A percentile compares a stretch with the other conserved stretches of the same genome.
These are phyloP conservation scores for Brachypalpus laphriformis DNA, from an alignment of 2,888 invertebrate species.

Conservation along the genomic window DNA sequence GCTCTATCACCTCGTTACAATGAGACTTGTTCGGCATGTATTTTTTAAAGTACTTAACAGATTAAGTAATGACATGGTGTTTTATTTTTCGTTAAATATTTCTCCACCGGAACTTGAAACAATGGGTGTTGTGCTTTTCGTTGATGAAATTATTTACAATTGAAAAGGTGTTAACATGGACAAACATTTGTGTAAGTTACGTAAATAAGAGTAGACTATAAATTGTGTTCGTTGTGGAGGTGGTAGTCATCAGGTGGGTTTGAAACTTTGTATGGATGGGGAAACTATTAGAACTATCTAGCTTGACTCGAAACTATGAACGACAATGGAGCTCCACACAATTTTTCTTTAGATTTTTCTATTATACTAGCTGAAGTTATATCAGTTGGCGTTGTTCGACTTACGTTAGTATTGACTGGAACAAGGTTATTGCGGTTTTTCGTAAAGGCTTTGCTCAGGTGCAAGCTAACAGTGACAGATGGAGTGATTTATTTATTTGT, in stretches of 20 bases:
- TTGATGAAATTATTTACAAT: constrained; percentile 6
- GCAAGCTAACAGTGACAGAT: background rate
- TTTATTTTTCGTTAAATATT: background rate
- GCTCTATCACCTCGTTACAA: constrained; percentile 27
- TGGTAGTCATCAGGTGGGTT: background rate
- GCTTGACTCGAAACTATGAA: background rate
- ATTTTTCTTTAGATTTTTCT: no score
- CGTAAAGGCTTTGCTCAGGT: background rate
- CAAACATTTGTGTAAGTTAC: constrained; percentile 24
- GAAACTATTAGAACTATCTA: background rate
- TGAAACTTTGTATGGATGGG: background rate
- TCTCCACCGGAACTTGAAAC: constrained; percentile 19
- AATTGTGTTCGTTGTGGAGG: constrained; percentile 6
- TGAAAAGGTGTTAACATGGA: constrained; percentile 17
- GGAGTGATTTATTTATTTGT: background rate
- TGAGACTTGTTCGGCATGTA: background rate
- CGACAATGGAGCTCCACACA: background rate
- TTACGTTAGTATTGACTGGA: background rate
- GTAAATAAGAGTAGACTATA: constrained; percentile 1
- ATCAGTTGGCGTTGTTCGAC: background rate
- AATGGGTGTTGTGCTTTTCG: background rate
- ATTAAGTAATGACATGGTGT: constrained; percentile 26
- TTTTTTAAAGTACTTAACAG: constrained; percentile 17
- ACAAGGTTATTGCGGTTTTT: background rate
- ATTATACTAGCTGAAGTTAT: no score